phyloP scores from a whole-genome alignment of 2,888 invertebrate genomes.

The Lasioglossum leucozonium region DNA sequence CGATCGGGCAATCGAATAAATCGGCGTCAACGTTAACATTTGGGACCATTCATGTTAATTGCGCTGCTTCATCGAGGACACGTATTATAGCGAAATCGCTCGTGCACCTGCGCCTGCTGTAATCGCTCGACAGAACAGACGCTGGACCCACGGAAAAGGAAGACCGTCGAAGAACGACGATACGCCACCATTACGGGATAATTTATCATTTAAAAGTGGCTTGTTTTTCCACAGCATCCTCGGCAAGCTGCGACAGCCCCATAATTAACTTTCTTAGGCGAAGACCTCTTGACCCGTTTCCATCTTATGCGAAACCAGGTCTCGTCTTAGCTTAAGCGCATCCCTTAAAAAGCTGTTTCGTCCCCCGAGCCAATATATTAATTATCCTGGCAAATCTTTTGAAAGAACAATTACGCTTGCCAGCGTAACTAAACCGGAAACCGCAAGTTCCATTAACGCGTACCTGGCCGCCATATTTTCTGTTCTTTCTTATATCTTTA shows the following conservation, averaged over 20 bases:
- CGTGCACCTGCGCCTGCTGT: conserved; percentile 33
- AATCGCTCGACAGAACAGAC: conserved; percentile 14
- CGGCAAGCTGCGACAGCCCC: conserved; percentile 52
- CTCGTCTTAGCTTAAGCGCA: conserved; percentile 1
- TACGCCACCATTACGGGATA: conserved; percentile 52
- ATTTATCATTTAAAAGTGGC: conserved; percentile 69
- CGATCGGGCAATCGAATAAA: conserved; percentile 38
- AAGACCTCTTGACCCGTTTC: conserved; percentile 60
- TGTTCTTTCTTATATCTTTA: too few species aligned
- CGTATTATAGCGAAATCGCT: conserved; percentile 16
- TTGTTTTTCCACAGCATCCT: conserved; percentile 50
- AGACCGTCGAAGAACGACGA: conserved; percentile 29
- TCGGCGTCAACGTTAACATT: conserved; percentile 29
- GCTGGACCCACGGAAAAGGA: conserved; percentile 12
- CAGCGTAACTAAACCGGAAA: too few species aligned
- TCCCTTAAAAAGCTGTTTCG: neutral
- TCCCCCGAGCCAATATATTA: neutral
- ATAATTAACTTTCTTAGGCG: conserved; percentile 69
- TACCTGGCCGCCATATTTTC: neutral
- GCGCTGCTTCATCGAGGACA: conserved; percentile 30
- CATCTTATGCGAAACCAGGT: conserved; percentile 47
- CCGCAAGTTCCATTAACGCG: neutral
- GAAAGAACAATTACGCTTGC: neutral
- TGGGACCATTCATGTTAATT: conserved; percentile 50
- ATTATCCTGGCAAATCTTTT: neutral